These are phyloP conservation scores for Phacellophora camtschatica DNA, from an alignment of 30 jellyfish, hydroid and myxozoan species.

Conservation along the genomic window DNA sequence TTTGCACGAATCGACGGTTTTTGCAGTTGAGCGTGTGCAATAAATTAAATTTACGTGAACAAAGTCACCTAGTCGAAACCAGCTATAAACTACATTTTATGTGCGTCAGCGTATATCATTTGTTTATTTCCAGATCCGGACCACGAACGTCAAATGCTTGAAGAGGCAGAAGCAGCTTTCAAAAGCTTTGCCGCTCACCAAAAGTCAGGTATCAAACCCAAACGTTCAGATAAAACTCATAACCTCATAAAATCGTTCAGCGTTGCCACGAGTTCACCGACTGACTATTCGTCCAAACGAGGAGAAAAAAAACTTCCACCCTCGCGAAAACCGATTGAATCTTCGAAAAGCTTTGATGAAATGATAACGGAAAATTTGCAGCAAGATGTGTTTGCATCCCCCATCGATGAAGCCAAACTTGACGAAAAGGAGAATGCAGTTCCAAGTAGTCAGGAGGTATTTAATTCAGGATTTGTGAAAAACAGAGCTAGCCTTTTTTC, in stretches of 20 bases:
- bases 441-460: background rate
- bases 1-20: no score
- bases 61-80: no score
- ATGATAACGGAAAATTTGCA: background rate
- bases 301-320: background rate
- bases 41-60: no score
- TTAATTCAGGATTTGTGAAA: constrained; percentile 34
- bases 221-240: constrained; percentile 53
- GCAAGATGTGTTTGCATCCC: background rate
- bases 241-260: constrained; percentile 64
- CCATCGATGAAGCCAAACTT: background rate
- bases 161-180: constrained; percentile 71
- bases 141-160: constrained; percentile 60
- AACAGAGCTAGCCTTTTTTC: constrained; percentile 51
- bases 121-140: constrained; percentile 45
- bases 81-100: no score
- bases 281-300: constrained; percentile 6
- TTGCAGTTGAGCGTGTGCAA: no score
- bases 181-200: constrained; percentile 48
- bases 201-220: constrained; percentile 5
- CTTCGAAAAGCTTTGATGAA: constrained; percentile 6
- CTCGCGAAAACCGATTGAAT: background rate
- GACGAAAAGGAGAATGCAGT: background rate
- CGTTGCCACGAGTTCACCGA: constrained; percentile 7
- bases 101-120: background rate